Evolutionary conservation across 1,140 invertebrate genomes (phyloP), one percentile per base, ranked within the genome.

Genomic region (Ptiloglossa arizonensis): DNA sequence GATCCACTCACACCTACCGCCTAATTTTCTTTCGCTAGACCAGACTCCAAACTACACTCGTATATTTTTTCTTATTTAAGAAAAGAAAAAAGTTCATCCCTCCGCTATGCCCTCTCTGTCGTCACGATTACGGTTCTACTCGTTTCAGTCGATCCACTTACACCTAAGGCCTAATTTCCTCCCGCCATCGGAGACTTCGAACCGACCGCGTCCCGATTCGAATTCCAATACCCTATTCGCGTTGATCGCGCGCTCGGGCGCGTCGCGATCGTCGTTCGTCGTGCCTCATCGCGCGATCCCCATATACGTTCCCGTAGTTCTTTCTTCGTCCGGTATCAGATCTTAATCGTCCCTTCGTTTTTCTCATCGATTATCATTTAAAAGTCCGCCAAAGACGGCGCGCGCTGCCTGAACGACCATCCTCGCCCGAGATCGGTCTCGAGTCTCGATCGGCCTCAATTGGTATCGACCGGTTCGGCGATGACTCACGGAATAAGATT

Each of bases 401-500:
- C 46, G 48, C 24, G 63, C 60, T 29, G 41, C 57, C 9, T 11
- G 0, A 46, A 19, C 22, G n/a, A n/a, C n/a, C 48, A 27, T 52
- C 70, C 59, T 44, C 66, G 63, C 48, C 44, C 19, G 13, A 32
- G 41, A 46, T 32, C 67, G n/a, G n/a, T 81, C 79, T 82, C 80
- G 63, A 79, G 63, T 73, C 44, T 52, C 68, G 81, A 83, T 83
- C 82, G 75, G 82, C 76, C 80, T 79, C 77, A 82, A 83, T 83
- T 83, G 82, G 82, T 74, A 79, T 79, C 82, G 81, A 83, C 82
- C 82, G 82, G 82, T 83, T 82, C 76, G 32, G 46, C 57, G 81
- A 79, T 83, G 82, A 82, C 80, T 83, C 76, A 82, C 56, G 63
- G 24, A 46, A 56, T 67, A 72, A 81, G 66, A 81, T 57, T 79